Evolutionary conservation across 1,140 invertebrate species (phyloP), one percentile per base, ranked within the genome.

Genomic region (Acromyrmex echinatior): DNA sequence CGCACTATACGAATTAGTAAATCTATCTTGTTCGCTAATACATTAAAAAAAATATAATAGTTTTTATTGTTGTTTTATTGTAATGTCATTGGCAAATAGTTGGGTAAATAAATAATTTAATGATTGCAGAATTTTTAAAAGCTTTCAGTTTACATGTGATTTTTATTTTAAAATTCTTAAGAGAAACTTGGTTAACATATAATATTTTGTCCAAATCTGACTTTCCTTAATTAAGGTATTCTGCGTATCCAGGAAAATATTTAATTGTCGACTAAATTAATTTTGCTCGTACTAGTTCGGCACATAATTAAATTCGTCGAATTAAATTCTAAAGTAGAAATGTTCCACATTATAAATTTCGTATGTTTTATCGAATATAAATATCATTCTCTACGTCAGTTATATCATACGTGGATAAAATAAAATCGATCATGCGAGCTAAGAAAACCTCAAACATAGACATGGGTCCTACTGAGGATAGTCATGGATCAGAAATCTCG

Each of bases 401-500:
- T 25, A 2, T n/a, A 58, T 25, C 4, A 53, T 58, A 62, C 28
- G 70, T 76, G 56, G 39, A 82, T 82, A 82, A 74, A 84, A 76
- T 84, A 82, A 82, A 84, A 76, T 84, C 14, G 39, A 56, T 74
- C 66, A 53, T 35, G 39, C 58, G 21, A 60, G 78, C n/a, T 56
- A 45, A 79, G 82, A 66, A 79, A 70, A 56, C 10, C 39, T 60
- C 39, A 71, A 81, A 63, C 56, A 66, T 53, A 60, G 62, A 84
- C 45, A 31, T 51, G 39, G 66, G 60, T 86, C 79, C 86, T 21
- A 81, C 66, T 77, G 62, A 76, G 85, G 89, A 87, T 74, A 78
- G 70, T 84, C 84, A 87, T 65, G 78, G 88, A 88, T 91, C 90
- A 80, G 80, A 76, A 91, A 91, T 90, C 87, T 91, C 90, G 88